A percentile compares a stretch with the other conserved stretches of the same genome.
phyloP scores from a whole-genome alignment of 1,140 invertebrate species.

The Nautilus pompilius region DNA sequence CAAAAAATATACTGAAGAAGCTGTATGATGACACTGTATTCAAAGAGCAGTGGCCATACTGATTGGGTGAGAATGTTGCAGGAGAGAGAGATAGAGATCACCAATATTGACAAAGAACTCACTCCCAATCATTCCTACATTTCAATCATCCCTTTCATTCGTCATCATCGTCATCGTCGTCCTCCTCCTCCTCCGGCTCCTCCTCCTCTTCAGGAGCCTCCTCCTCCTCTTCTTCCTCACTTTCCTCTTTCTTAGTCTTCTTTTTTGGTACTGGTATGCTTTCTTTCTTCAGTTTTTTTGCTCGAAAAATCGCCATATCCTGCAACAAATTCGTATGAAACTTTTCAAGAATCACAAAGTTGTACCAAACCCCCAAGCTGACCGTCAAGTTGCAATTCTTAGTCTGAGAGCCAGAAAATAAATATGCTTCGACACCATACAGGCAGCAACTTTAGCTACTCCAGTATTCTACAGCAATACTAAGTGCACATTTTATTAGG shows the following conservation, averaged over 20 bases:
- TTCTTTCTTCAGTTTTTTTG: neutral
- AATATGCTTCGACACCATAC: no score
- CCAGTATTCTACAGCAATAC: no score
- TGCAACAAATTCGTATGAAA: neutral
- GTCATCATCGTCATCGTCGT: neutral
- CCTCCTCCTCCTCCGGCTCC: neutral
- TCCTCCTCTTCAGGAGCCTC: neutral
- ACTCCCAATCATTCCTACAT: no score
- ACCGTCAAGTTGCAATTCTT: neutral
- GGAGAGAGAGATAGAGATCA: no score
- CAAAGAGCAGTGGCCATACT: no score
- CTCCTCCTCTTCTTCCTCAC: neutral
- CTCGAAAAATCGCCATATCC: neutral
- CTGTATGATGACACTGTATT: no score
- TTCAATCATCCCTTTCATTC: slow-evolving; percentile 64
- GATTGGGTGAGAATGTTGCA: no score
- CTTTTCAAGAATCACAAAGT: neutral
- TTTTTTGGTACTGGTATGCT: neutral
- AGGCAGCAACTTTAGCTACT: no score
- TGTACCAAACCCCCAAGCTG: neutral
- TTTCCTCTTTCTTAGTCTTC: neutral
- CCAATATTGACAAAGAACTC: no score
- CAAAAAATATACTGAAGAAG: no score
- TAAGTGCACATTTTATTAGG: no score
- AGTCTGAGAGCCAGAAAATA: no score